Evolutionary conservation across 2,888 invertebrate genomes (phyloP).

Genomic region (Rhorus exstirpatorius): DNA sequence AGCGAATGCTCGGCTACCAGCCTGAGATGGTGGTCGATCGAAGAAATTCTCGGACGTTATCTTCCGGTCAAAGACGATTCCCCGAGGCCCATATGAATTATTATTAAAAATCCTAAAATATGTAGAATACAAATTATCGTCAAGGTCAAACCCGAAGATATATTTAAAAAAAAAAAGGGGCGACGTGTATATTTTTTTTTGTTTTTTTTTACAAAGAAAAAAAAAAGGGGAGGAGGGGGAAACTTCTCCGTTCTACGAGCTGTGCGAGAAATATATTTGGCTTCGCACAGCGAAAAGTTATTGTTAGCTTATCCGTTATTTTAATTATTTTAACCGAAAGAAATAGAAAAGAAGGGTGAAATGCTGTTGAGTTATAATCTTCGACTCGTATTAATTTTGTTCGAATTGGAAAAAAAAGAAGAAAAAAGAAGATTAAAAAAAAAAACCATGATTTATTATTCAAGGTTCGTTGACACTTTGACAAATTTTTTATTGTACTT

Average conservation of each 20-base stretch:
- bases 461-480: not conserved
- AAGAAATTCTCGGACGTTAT: constrained; percentile 77
- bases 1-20: constrained; percentile 72
- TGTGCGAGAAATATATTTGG: not conserved
- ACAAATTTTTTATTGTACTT: not conserved
- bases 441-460: constrained; percentile 3
- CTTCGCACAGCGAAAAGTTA: not conserved
- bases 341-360: not conserved
- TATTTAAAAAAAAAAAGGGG: not conserved
- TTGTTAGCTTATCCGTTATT: not conserved
- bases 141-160: not conserved
- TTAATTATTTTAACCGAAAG: constrained; percentile 24
- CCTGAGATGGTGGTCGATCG: constrained; percentile 79
- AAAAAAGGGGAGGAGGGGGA: too few species aligned
- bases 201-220: too few species aligned
- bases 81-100: constrained; percentile 74
- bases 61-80: constrained; percentile 70
- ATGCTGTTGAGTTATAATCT: constrained; percentile 41
- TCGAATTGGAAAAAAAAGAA: too few species aligned
- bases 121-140: too few species aligned
- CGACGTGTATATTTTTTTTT: too few species aligned
- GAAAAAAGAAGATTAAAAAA: too few species aligned
- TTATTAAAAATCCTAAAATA: too few species aligned
- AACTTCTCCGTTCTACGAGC: too few species aligned
- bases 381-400: constrained; percentile 32